phyloP scores from a whole-genome alignment of 2,797 vertebrate genomes.

The Orientallactaga sibirica region DNA sequence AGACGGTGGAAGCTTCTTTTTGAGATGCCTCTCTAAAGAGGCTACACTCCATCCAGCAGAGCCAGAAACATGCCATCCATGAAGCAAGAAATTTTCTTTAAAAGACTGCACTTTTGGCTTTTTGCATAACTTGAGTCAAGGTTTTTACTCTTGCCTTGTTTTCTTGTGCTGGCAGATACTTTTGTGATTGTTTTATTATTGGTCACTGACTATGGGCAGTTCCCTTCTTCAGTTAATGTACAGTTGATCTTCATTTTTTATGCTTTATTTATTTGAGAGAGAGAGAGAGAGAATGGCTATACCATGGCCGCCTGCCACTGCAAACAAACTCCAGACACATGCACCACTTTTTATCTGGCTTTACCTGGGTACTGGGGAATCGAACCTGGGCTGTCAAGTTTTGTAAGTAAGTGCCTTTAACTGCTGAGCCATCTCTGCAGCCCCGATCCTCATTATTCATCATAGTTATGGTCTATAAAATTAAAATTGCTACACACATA shows the following conservation, averaged over 20 bases:
- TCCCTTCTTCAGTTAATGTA: background rate
- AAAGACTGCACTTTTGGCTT: background rate
- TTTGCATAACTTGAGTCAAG: background rate
- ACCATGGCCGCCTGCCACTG: too few species aligned
- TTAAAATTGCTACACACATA: background rate
- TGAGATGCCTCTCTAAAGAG: background rate
- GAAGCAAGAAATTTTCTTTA: background rate
- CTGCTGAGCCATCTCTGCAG: too few species aligned
- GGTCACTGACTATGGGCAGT: background rate
- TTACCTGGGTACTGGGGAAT: too few species aligned
- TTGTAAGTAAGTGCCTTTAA: too few species aligned
- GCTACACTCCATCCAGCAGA: background rate
- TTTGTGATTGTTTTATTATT: background rate
- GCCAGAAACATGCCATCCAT: accelerated
- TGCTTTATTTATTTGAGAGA: too few species aligned
- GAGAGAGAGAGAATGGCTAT: too few species aligned
- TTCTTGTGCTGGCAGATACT: background rate
- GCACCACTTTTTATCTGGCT: too few species aligned
- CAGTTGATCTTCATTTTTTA: background rate
- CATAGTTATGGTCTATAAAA: background rate
- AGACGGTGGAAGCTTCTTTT: background rate
- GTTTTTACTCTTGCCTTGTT: background rate
- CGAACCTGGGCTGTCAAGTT: too few species aligned
- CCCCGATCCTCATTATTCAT: background rate
- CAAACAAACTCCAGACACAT: too few species aligned